These are phyloP conservation scores for Sitophilus oryzae DNA, from an alignment of 1,140 invertebrate genomes.

Conservation along the genomic window DNA sequence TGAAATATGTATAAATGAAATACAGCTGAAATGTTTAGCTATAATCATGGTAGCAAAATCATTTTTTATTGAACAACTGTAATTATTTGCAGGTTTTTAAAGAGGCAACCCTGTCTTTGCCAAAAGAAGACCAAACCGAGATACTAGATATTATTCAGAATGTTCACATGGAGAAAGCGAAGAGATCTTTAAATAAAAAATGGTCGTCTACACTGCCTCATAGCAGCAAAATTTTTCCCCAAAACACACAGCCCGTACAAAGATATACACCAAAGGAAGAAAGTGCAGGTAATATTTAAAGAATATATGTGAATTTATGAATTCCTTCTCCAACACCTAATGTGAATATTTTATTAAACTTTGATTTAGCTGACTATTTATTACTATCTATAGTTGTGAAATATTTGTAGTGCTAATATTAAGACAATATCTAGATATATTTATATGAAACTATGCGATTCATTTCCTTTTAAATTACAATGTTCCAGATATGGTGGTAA, in stretches of 20 bases:
- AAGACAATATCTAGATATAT: too few species aligned
- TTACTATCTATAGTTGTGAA: not conserved
- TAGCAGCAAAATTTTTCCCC: constrained; percentile 15
- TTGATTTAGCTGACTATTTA: not conserved
- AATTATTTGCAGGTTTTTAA: constrained; percentile 39
- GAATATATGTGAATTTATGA: too few species aligned
- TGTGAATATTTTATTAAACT: not conserved
- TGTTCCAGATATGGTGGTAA: not conserved
- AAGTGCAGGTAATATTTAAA: constrained; percentile 30
- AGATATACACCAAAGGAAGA: constrained; percentile 40
- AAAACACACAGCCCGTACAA: constrained; percentile 18
- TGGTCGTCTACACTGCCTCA: constrained; percentile 35
- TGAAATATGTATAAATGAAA: too few species aligned
- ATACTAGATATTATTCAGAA: constrained; percentile 36
- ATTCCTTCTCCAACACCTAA: too few species aligned
- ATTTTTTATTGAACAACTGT: too few species aligned
- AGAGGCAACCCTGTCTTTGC: constrained; percentile 34
- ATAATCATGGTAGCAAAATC: too few species aligned
- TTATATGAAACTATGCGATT: too few species aligned
- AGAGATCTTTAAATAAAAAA: constrained; percentile 25
- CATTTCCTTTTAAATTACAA: not conserved
- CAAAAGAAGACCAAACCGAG: constrained; percentile 34
- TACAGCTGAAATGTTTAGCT: too few species aligned
- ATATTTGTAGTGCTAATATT: too few species aligned
- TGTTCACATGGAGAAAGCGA: constrained; percentile 28